Conservation (phyloP, 2,797 vertebrate species). For the Menidia menidia region DNA sequence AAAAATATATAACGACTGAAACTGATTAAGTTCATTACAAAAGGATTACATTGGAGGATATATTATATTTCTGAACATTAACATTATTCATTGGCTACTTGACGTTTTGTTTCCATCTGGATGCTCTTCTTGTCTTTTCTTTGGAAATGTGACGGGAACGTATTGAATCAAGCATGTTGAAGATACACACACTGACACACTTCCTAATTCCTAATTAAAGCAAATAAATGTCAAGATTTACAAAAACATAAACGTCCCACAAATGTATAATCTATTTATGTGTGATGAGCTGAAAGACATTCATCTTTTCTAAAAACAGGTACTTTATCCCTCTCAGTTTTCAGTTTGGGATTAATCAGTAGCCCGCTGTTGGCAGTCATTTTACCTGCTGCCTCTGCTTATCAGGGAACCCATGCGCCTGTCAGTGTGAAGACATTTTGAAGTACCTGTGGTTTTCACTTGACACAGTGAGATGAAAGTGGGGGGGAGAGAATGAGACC, state of each 20-base stretch:
- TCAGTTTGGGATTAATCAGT: neutral
- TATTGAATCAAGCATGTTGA: slow-evolving; percentile 18
- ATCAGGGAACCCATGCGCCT: slow-evolving; percentile 51
- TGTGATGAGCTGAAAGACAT: neutral
- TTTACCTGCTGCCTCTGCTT: slow-evolving; percentile 27
- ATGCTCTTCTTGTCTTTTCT: slow-evolving; percentile 9
- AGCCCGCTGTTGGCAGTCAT: slow-evolving; percentile 32
- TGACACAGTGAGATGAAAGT: slow-evolving; percentile 55
- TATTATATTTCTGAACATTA: neutral
- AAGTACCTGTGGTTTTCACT: slow-evolving; percentile 61
- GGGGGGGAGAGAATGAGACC: slow-evolving; percentile 45
- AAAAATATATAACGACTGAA: slow-evolving; percentile 14
- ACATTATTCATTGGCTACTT: too few relatives aligned
- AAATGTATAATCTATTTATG: neutral
- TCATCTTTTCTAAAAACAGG: neutral
- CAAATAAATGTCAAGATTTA: too few relatives aligned
- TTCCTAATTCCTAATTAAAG: too few relatives aligned
- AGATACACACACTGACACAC: slow-evolving; percentile 9
- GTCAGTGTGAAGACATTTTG: slow-evolving; percentile 49
- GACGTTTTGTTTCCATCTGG: neutral
- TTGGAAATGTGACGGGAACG: slow-evolving; percentile 15
- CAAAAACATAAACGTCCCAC: neutral
- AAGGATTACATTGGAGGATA: slow-evolving; percentile 41
- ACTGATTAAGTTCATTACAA: slow-evolving; percentile 44
- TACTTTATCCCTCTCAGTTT: neutral